A percentile compares a stretch with the other conserved stretches of the same genome.
phyloP scores from a whole-genome alignment of 2,888 invertebrate species.

The Nephrotoma guestfalica region DNA sequence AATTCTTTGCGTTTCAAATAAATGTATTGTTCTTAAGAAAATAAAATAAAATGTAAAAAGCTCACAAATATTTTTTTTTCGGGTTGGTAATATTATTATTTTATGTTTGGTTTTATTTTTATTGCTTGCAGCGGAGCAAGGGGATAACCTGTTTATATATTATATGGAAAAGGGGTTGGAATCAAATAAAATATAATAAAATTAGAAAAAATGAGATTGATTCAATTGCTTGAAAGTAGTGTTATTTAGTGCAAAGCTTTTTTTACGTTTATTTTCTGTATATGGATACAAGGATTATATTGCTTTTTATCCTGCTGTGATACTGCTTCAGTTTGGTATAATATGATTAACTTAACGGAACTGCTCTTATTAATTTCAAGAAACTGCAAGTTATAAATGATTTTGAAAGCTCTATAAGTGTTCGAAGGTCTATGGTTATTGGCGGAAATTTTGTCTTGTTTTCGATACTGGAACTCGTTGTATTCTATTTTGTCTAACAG shows the following conservation, averaged over 20 bases:
- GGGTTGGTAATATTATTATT: not conserved
- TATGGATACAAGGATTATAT: not conserved
- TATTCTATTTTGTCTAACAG: no score
- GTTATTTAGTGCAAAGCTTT: not conserved
- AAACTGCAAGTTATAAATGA: not conserved
- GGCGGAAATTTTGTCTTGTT: no score
- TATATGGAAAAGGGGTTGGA: not conserved
- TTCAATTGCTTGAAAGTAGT: slow-evolving; percentile 1
- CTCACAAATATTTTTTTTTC: not conserved
- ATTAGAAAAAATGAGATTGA: slow-evolving; percentile 1
- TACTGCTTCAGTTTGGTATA: not conserved
- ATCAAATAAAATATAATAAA: not conserved
- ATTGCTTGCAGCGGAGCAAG: not conserved
- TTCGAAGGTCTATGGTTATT: not conserved
- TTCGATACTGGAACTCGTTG: no score
- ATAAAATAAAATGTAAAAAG: not conserved
- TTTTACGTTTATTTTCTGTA: not conserved
- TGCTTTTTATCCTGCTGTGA: not conserved
- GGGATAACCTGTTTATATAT: not conserved
- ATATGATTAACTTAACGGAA: not conserved
- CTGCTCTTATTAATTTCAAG: not conserved
- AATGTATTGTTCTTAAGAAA: slow-evolving; percentile 2
- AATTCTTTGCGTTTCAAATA: slow-evolving; percentile 4
- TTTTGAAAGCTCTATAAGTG: not conserved
- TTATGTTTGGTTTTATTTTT: not conserved